Conservation (phyloP, 2,888 invertebrate species). For the Sesamia inferens region DNA sequence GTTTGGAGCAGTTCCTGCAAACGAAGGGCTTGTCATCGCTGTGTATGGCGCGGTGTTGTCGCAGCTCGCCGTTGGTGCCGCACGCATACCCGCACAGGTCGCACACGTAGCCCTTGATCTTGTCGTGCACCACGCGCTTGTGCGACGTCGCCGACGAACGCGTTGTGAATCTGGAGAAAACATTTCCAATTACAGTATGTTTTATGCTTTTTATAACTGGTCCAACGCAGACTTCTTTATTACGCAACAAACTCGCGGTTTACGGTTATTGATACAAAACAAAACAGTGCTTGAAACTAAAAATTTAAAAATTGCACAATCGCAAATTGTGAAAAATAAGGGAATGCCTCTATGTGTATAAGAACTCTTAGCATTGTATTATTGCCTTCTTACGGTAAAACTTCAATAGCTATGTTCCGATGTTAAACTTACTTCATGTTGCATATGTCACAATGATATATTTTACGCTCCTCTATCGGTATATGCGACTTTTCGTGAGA, state of each 20-base stretch:
- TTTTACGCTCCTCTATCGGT: constrained; percentile 88
- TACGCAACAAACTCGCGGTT: not conserved
- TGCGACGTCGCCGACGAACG: constrained; percentile 88
- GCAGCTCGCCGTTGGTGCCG: constrained; percentile 89
- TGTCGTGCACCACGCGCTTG: constrained; percentile 89
- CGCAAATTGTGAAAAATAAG: not conserved
- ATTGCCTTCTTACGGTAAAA: not conserved
- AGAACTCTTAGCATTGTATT: not conserved
- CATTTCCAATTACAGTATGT: not conserved
- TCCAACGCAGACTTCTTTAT: not conserved
- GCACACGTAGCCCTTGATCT: constrained; percentile 90
- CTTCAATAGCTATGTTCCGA: not conserved
- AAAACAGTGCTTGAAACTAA: not conserved
- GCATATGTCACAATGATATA: constrained; percentile 87
- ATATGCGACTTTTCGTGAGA: constrained; percentile 88
- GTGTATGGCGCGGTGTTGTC: constrained; percentile 90
- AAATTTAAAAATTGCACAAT: not conserved
- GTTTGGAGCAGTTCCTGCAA: constrained; percentile 87
- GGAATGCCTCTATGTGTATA: not conserved
- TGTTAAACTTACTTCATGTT: constrained; percentile 84
- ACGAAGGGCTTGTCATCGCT: constrained; percentile 89
- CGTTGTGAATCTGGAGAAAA: constrained; percentile 84
- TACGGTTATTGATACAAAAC: not conserved
- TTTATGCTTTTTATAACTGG: not conserved
- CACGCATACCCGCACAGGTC: constrained; percentile 90